Percentiles rank a stretch among this genome's conserved stretches.
These are phyloP conservation scores for Sinocyclocheilus rhinocerous DNA, from an alignment of 2,113 vertebrate genomes.

Conservation along the genomic window DNA sequence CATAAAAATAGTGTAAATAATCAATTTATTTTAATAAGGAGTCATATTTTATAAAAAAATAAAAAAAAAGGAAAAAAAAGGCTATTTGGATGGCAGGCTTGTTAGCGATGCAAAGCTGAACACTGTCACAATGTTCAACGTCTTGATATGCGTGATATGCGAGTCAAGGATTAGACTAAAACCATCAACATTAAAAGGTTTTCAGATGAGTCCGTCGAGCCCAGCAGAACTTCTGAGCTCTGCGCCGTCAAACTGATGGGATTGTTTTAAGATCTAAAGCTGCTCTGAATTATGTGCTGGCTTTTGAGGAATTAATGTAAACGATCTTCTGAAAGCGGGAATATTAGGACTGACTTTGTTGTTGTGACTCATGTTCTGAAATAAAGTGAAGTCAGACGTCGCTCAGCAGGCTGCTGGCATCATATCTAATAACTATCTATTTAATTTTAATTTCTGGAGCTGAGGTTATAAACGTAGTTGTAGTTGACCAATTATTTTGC, in stretches of 20 bases:
- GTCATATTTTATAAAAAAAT: too few relatives aligned
- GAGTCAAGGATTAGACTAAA: background rate
- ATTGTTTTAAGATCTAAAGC: conserved; percentile 2
- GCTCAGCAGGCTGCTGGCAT: too few relatives aligned
- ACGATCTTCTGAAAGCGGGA: background rate
- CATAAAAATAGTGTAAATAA: background rate
- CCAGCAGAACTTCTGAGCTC: background rate
- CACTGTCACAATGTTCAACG: background rate
- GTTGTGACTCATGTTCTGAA: background rate
- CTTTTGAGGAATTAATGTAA: background rate
- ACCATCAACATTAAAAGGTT: conserved; percentile 22
- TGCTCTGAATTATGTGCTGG: background rate
- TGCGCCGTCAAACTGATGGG: background rate
- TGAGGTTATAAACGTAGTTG: too few relatives aligned
- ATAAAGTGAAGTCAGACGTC: background rate
- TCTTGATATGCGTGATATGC: background rate
- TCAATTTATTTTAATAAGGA: background rate
- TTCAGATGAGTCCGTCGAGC: conserved; percentile 21
- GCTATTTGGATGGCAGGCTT: too few relatives aligned
- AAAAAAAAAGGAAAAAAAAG: too few relatives aligned
- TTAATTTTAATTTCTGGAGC: too few relatives aligned
- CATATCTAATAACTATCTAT: too few relatives aligned
- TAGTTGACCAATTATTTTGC: too few relatives aligned
- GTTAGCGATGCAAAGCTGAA: too few relatives aligned
- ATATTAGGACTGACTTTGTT: background rate